These are phyloP conservation scores for Eclectus roratus DNA, from an alignment of 2,113 vertebrate genomes.

Conservation along the genomic window DNA sequence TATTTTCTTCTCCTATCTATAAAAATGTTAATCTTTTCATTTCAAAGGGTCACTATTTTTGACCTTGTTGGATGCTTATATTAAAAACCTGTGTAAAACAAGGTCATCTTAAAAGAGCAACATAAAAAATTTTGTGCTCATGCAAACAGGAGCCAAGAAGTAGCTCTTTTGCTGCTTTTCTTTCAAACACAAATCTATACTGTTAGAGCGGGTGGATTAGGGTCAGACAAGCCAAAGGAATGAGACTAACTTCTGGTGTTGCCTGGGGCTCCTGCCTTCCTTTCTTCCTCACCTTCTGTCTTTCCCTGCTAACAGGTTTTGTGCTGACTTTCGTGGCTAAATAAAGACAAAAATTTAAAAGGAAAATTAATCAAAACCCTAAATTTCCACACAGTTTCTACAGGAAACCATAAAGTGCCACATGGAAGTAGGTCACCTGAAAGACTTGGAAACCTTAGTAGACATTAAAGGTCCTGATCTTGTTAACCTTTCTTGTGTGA, in stretches of 20 bases:
- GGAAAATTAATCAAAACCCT: neutral
- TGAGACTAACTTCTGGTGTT: neutral
- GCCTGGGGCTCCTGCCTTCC: neutral
- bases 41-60: conserved; percentile 67
- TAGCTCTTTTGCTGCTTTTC: neutral
- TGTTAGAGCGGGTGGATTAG: neutral
- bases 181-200: neutral
- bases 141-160: neutral
- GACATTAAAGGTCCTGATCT: neutral
- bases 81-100: conserved; percentile 67
- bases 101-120: conserved; percentile 31
- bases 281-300: neutral
- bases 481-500: neutral
- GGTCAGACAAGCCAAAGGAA: neutral
- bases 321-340: neutral
- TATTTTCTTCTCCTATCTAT: conserved; percentile 55
- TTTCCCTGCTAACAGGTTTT: neutral
- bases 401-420: neutral
- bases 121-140: neutral
- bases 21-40: conserved; percentile 73
- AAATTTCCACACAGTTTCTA: neutral
- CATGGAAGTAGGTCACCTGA: neutral
- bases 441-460: neutral
- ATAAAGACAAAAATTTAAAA: neutral
- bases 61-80: conserved; percentile 58